Evolutionary conservation across 2,113 vertebrate species (phyloP).

Genomic region (Poeciliopsis prolifica): DNA sequence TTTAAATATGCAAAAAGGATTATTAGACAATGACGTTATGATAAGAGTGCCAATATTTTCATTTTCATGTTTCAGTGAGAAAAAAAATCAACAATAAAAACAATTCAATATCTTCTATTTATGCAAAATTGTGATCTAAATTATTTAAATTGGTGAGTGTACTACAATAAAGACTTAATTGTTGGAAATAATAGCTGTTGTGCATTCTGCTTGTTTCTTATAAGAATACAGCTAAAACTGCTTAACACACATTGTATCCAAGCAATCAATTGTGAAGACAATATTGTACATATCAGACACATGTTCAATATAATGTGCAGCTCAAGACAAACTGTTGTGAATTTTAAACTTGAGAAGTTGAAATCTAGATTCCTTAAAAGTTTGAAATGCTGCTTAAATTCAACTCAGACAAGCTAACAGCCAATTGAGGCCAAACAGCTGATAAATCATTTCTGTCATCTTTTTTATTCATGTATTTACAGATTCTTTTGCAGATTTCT

Average conservation of each 20-base stretch:
- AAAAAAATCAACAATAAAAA: not conserved
- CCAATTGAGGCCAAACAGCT: not conserved
- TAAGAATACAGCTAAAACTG: too few species aligned
- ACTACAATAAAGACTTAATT: not conserved
- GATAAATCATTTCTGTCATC: not conserved
- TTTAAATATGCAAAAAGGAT: too few species aligned
- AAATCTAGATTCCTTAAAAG: not conserved
- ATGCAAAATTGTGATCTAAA: not conserved
- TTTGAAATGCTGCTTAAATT: not conserved
- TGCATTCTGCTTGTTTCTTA: too few species aligned
- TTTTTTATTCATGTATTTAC: not conserved
- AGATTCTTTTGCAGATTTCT: not conserved
- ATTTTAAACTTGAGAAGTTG: too few species aligned
- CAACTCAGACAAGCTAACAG: too few species aligned
- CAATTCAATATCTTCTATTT: not conserved
- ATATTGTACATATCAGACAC: not conserved
- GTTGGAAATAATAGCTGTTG: not conserved
- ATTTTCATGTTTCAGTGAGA: too few species aligned
- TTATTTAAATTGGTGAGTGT: not conserved
- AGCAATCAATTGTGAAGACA: not conserved
- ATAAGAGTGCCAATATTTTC: too few species aligned
- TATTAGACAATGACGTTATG: too few species aligned
- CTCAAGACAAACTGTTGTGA: too few species aligned
- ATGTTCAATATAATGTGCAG: too few species aligned
- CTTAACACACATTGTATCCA: not conserved